These are phyloP conservation scores for Australoheros facetus DNA, from an alignment of 2,797 vertebrate species.

Conservation along the genomic window DNA sequence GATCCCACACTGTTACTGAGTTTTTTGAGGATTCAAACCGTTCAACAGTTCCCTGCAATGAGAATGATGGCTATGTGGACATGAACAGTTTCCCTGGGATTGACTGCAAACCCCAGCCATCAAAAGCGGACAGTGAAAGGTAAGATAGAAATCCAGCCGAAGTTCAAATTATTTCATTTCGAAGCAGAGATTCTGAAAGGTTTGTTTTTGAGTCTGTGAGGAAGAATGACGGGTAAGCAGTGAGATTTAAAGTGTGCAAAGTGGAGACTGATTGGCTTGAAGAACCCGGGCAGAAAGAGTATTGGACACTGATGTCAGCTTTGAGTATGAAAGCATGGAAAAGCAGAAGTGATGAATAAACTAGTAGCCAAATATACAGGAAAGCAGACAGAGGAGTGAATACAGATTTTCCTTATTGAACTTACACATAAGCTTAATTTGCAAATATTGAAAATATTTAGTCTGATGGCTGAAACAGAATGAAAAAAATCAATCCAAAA, in stretches of 20 bases:
- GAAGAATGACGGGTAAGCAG: no score
- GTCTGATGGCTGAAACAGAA: background rate
- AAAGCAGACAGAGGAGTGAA: no score
- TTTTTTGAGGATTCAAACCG: constrained; percentile 93
- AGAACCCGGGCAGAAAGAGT: no score
- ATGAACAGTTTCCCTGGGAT: constrained; percentile 98
- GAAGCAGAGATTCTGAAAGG: background rate
- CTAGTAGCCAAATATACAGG: no score
- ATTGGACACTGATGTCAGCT: no score
- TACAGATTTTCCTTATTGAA: no score
- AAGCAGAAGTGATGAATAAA: no score
- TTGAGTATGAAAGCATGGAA: no score
- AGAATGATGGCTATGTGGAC: constrained; percentile 98
- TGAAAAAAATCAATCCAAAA: background rate
- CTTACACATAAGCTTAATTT: background rate
- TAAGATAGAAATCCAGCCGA: constrained; percentile 70
- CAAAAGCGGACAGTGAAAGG: constrained; percentile 91
- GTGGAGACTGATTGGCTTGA: no score
- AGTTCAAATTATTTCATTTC: background rate
- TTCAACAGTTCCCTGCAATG: constrained; percentile 85
- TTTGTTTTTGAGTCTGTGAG: background rate
- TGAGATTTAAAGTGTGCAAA: no score
- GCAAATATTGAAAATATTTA: background rate
- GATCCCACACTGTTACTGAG: constrained; percentile 91
- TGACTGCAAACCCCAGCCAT: constrained; percentile 85